Conservation (phyloP, 2,888 invertebrate genomes). For the Acheta domesticus region DNA sequence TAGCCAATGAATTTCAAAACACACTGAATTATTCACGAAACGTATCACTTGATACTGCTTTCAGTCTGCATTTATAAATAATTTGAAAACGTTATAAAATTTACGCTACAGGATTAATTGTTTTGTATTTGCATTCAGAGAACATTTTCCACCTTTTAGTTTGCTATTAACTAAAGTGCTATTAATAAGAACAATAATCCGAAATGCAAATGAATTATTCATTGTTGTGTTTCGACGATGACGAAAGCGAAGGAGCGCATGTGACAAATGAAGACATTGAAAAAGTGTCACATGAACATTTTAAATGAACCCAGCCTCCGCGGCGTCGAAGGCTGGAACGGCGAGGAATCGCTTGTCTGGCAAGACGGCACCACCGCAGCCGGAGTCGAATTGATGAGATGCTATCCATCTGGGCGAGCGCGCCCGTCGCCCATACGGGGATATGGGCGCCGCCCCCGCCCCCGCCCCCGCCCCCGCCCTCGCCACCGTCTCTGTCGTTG, state of each 20-base stretch:
- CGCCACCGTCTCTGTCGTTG: too few species aligned
- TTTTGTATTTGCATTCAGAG: too few species aligned
- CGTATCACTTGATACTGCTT: too few species aligned
- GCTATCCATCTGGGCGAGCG: not conserved
- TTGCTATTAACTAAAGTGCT: not conserved
- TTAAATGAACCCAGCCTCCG: not conserved
- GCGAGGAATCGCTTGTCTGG: not conserved
- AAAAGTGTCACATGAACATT: slow-evolving; percentile 3
- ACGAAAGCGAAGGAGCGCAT: not conserved
- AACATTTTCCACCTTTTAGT: not conserved
- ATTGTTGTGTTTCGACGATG: not conserved
- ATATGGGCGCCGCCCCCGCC: not conserved
- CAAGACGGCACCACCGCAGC: not conserved
- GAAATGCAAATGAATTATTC: not conserved
- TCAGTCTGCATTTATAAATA: too few species aligned
- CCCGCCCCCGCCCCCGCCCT: too few species aligned
- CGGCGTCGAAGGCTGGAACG: not conserved
- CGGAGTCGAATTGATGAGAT: not conserved
- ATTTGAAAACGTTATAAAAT: too few species aligned
- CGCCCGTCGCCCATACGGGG: not conserved
- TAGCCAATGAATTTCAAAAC: too few species aligned
- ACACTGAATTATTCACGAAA: too few species aligned
- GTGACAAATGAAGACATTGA: slow-evolving; percentile 4
- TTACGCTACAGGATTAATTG: too few species aligned
- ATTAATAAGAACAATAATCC: not conserved